Percentiles rank a stretch among this genome's conserved stretches.
These are phyloP conservation scores for Cyclargus thomasi DNA, from an alignment of 1,140 invertebrate genomes.

Conservation along the genomic window DNA sequence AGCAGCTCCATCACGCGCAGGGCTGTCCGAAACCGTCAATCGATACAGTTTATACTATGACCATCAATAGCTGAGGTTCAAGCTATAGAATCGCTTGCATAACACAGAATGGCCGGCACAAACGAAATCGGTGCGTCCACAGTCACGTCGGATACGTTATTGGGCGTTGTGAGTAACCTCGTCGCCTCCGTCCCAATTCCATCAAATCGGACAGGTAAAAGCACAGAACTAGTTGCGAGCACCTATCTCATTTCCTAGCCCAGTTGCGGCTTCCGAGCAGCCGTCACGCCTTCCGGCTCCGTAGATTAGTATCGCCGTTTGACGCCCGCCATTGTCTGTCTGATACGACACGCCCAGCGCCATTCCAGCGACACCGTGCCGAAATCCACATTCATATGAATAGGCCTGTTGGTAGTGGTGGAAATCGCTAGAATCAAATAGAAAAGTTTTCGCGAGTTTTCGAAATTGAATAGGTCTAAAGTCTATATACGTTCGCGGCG, in stretches of 20 bases:
- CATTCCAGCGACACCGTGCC: conserved; percentile 12
- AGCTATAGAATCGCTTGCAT: background rate
- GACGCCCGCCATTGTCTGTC: conserved; percentile 59
- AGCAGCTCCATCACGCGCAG: background rate
- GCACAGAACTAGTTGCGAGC: conserved; percentile 40
- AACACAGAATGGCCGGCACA: background rate
- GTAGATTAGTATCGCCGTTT: conserved; percentile 69
- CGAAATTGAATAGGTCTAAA: conserved; percentile 9
- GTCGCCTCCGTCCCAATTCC: conserved; percentile 46
- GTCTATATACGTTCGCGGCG: conserved; percentile 33
- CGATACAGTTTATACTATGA: background rate
- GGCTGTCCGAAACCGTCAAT: background rate
- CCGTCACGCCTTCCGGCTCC: conserved; percentile 66
- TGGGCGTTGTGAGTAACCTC: conserved; percentile 25
- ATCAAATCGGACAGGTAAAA: conserved; percentile 45
- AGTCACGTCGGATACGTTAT: background rate
- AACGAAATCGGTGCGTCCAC: background rate
- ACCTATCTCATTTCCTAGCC: conserved; percentile 73
- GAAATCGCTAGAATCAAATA: background rate
- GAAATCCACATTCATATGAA: background rate
- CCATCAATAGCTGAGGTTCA: background rate
- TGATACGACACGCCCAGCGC: conserved; percentile 38
- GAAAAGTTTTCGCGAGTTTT: conserved; percentile 14
- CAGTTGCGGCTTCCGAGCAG: conserved; percentile 65
- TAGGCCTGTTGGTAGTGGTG: background rate